A percentile compares a stretch with the other conserved stretches of the same genome.
phyloP scores from a whole-genome alignment of 2,113 vertebrate genomes.

The Podarcis muralis region DNA sequence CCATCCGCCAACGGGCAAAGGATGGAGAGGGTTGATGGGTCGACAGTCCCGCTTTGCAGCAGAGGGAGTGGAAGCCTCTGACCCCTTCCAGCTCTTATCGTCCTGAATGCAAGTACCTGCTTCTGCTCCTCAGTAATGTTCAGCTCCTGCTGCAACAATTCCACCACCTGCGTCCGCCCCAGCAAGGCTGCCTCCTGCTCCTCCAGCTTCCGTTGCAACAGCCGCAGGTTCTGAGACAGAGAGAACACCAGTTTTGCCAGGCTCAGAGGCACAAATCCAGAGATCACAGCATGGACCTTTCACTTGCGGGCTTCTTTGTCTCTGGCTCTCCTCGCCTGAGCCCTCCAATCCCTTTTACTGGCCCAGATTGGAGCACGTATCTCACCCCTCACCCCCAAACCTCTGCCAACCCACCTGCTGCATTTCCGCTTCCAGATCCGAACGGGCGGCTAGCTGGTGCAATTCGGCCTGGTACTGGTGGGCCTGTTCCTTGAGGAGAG shows the following conservation, averaged over 20 bases:
- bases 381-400: not conserved
- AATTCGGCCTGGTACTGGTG: conserved; percentile 89
- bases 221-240: conserved; percentile 74
- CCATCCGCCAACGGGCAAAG: not conserved
- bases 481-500: conserved; percentile 84
- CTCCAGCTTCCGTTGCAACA: conserved; percentile 81
- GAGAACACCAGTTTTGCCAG: not conserved
- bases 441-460: conserved; percentile 67
- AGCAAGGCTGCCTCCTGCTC: conserved; percentile 84
- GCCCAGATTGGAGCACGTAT: rapidly evolving
- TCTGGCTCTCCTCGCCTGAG: not conserved
- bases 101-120: conserved; percentile 74
- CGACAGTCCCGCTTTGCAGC: rapidly evolving
- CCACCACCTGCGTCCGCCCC: conserved; percentile 83
- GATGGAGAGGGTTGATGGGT: not conserved
- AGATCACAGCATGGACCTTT: not conserved
- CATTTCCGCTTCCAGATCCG: conserved; percentile 76
- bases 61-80: not conserved
- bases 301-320: not conserved
- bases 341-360: not conserved
- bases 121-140: conserved; percentile 84
- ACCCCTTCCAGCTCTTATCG: not conserved
- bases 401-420: conserved; percentile 82
- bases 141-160: conserved; percentile 89
- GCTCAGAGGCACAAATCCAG: rapidly evolving